Base-by-base conservation (phyloP, 2,797 vertebrate species). In the Salarias fasciatus region DNA sequence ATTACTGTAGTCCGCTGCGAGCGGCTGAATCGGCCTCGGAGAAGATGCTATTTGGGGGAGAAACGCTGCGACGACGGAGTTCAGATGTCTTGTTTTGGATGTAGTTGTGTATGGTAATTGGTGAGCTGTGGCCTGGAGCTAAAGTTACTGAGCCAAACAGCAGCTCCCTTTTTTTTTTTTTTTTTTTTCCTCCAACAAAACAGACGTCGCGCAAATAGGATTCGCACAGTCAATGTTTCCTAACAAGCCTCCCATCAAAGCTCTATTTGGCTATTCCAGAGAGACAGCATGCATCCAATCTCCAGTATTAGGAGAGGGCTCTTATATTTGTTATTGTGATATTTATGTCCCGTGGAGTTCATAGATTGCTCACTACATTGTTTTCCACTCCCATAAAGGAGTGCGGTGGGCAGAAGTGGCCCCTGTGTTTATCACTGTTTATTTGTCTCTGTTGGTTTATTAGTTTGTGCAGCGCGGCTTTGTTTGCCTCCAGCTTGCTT, bases 401-500 rank as follows among this genome's bases (percentile, higher is more conserved):
- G 45, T 58, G 72, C 58, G 86, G 77, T 63, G 77, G 82, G 80
- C 80, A 75, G 79, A 78, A 84, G 81, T 80, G 79, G 85, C 77
- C 86, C 48, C 71, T 41, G 72, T 88, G 84, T 91, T 89, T 88
- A 87, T 89, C 88, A 83, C 77, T 88, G 86, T 90, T 89, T 86
- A 89, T 89, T 82, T 63, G 80, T 87, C 84, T 89, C 83, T 79
- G 72, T 86, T 82, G 87, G 86, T 88, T 91, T 90, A 89, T 89
- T 90, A 84, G 86, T 87, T 90, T 87, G 82, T 82, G 80, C 75
- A 36, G 53, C 56, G 70, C 82, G 62, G 78, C 84, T 89, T 81
- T 89, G 85, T 90, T 89, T 86, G 83, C 89, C 87, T 90, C 75
- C 86, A 89, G 90, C 89, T 88, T 88, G 88, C 88, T 83, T 89